Evolutionary conservation across 2,888 invertebrate species (phyloP).

Genomic region (Suillia variegata): DNA sequence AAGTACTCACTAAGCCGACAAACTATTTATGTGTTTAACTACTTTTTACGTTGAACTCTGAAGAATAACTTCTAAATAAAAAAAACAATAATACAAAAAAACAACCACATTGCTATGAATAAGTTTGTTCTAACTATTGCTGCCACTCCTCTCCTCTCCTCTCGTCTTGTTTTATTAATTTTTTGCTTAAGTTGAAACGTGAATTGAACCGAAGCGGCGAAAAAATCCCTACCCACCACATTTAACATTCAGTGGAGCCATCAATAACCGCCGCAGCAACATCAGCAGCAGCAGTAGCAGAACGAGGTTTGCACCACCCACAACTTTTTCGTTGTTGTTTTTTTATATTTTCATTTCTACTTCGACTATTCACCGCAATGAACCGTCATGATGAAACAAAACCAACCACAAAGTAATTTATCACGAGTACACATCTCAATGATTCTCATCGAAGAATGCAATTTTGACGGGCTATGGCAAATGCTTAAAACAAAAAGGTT

Average conservation of each 20-base stretch:
- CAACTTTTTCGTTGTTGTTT: too few species aligned
- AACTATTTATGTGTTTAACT: too few species aligned
- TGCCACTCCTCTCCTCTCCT: too few species aligned
- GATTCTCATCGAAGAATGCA: constrained; percentile 24
- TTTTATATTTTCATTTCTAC: too few species aligned
- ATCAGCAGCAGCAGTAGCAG: too few species aligned
- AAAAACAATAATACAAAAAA: too few species aligned
- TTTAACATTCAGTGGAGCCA: not conserved
- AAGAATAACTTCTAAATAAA: too few species aligned
- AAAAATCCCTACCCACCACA: not conserved
- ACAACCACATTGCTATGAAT: not conserved
- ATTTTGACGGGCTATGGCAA: not conserved
- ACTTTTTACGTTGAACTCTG: too few species aligned
- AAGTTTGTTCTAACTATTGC: not conserved
- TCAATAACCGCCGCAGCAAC: not conserved
- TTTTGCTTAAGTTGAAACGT: not conserved
- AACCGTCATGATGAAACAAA: not conserved
- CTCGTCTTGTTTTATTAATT: too few species aligned
- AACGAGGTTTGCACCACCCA: too few species aligned
- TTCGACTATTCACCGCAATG: not conserved
- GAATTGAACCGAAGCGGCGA: not conserved
- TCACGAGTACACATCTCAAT: constrained; percentile 35
- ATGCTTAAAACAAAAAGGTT: not conserved
- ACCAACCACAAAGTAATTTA: constrained; percentile 27
- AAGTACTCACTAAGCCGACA: too few species aligned